Conservation (phyloP, 2,113 vertebrate species). For the Pomatorhinus ruficollis region DNA sequence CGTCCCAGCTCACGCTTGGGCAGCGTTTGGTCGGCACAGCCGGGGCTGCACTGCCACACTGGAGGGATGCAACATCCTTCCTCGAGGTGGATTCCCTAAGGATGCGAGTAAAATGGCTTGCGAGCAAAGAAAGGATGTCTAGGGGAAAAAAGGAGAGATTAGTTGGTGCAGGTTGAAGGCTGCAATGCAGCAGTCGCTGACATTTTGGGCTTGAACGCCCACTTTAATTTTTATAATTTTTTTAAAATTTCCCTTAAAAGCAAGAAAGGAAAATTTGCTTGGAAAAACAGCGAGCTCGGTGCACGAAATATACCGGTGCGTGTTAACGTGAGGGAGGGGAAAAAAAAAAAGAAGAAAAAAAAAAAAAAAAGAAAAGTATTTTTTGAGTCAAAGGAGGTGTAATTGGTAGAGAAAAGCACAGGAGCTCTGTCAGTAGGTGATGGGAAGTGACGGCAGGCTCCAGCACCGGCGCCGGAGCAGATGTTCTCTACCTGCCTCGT, state of each 20-base stretch:
- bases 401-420: slow-evolving; percentile 51
- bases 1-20: not conserved
- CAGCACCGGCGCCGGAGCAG: slow-evolving; percentile 71
- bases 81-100: slow-evolving; percentile 36
- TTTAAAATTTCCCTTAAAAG: not conserved
- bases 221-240: not conserved
- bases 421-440: slow-evolving; percentile 61
- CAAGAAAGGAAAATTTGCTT: not conserved
- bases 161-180: slow-evolving; percentile 52
- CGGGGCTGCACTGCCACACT: not conserved
- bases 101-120: slow-evolving; percentile 22
- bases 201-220: slow-evolving; percentile 45
- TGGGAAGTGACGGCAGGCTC: slow-evolving; percentile 67
- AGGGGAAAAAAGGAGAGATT: slow-evolving; percentile 39
- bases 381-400: slow-evolving; percentile 26
- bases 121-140: slow-evolving; percentile 35
- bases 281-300: not conserved
- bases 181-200: slow-evolving; percentile 55
- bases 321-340: not conserved
- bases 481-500: slow-evolving; percentile 84
- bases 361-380: not conserved
- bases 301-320: slow-evolving; percentile 7
- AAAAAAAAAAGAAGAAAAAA: not conserved
- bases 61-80: slow-evolving; percentile 4
- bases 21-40: not conserved